Evolutionary conservation across 2,113 vertebrate genomes (phyloP).

Genomic region (Dermatemys mawii): DNA sequence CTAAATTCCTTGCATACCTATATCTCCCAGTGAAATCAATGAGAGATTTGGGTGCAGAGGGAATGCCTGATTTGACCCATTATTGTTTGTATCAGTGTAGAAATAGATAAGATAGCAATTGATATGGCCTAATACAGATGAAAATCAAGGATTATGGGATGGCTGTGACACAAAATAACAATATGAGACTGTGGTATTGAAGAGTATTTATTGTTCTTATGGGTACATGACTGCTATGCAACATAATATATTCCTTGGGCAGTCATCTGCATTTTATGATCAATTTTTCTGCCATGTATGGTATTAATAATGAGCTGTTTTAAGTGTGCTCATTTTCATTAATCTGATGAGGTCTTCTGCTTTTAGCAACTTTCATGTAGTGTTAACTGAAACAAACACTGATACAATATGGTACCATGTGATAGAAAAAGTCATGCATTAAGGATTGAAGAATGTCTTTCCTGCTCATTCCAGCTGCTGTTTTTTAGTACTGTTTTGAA

Average conservation of each 20-base stretch:
- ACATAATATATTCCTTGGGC: slow-evolving; percentile 4
- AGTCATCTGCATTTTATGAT: slow-evolving; percentile 24
- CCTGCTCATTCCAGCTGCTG: slow-evolving; percentile 46
- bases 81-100: slow-evolving; percentile 38
- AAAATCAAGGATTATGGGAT: slow-evolving; percentile 45
- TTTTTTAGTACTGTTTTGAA: slow-evolving; percentile 51
- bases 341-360: slow-evolving; percentile 30
- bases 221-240: background rate
- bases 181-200: slow-evolving; percentile 16
- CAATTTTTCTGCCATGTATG: slow-evolving; percentile 21
- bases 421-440: slow-evolving; percentile 18
- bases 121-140: slow-evolving; percentile 34
- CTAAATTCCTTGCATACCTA: slow-evolving; percentile 33
- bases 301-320: slow-evolving; percentile 13
- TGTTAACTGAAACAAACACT: slow-evolving; percentile 49
- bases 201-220: background rate
- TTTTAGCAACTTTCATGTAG: slow-evolving; percentile 28
- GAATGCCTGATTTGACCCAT: slow-evolving; percentile 30
- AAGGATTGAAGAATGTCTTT: slow-evolving; percentile 18
- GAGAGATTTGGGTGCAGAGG: background rate
- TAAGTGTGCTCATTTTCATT: slow-evolving; percentile 16
- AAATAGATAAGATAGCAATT: slow-evolving; percentile 59
- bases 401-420: slow-evolving; percentile 46
- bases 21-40: slow-evolving; percentile 36
- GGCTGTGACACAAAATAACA: slow-evolving; percentile 23